These are phyloP conservation scores for Serranus cabrilla DNA, from an alignment of 2,797 vertebrate genomes.

Conservation along the genomic window DNA sequence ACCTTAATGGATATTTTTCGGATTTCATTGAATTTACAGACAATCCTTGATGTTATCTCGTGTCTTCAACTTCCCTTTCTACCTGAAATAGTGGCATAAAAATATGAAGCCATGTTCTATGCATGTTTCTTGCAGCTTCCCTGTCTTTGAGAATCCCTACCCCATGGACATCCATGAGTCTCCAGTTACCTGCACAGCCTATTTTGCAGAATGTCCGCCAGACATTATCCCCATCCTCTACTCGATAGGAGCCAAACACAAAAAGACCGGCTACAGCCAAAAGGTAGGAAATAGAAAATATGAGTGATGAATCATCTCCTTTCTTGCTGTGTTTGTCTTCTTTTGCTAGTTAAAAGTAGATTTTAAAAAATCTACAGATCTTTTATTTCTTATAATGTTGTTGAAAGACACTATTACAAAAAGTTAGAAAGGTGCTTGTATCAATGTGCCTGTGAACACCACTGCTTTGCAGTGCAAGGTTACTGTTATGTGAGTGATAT, in stretches of 20 bases:
- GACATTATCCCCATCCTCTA: slow-evolving; percentile 98
- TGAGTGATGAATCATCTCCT: not conserved
- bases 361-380: no score
- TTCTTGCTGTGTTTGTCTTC: not conserved
- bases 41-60: not conserved
- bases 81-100: not conserved
- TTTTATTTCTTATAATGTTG: not conserved
- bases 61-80: not conserved
- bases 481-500: not conserved
- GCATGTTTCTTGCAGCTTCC: slow-evolving; percentile 88
- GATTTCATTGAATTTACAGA: not conserved
- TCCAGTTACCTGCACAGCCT: slow-evolving; percentile 97
- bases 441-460: not conserved
- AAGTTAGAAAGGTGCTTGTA: not conserved
- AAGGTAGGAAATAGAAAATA: slow-evolving; percentile 85
- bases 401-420: not conserved
- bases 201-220: slow-evolving; percentile 97
- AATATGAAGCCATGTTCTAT: not conserved
- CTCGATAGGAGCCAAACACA: slow-evolving; percentile 97
- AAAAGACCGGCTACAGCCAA: slow-evolving; percentile 97
- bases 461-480: not conserved
- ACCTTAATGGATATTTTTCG: not conserved
- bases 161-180: slow-evolving; percentile 99
- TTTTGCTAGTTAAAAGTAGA: not conserved
- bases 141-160: slow-evolving; percentile 99